phyloP scores from a whole-genome alignment of 2,888 invertebrate species.

The Augiades crinisus region DNA sequence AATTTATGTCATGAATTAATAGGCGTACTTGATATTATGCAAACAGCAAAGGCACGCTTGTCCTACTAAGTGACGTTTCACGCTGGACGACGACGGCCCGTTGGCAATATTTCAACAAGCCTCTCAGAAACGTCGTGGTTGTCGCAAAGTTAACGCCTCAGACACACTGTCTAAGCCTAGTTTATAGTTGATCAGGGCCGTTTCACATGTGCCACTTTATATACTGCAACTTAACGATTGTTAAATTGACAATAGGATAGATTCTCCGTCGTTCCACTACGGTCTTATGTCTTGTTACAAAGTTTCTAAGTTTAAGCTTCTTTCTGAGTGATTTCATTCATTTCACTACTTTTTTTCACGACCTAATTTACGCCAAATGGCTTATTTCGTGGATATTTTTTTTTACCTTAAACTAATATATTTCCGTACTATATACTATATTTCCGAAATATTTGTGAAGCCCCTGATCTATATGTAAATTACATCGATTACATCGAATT shows the following conservation, averaged over 20 bases:
- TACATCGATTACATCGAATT: too few species aligned
- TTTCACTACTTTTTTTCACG: too few species aligned
- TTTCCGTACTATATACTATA: too few species aligned
- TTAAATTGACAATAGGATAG: not conserved
- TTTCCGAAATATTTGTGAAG: too few species aligned
- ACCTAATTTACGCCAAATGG: too few species aligned
- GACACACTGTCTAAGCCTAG: conserved; percentile 15
- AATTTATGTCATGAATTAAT: too few species aligned
- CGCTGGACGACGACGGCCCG: conserved; percentile 8
- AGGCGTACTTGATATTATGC: not conserved
- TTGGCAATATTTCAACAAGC: conserved; percentile 21
- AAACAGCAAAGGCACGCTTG: conserved; percentile 10
- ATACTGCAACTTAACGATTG: not conserved
- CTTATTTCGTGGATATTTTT: too few species aligned
- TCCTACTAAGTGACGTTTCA: conserved; percentile 15
- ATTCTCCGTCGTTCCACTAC: not conserved
- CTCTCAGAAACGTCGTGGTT: conserved; percentile 12
- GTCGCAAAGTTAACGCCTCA: conserved; percentile 14
- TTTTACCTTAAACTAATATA: too few species aligned
- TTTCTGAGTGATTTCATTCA: too few species aligned
- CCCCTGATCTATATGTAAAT: too few species aligned
- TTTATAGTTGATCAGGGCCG: not conserved
- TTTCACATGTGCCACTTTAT: not conserved
- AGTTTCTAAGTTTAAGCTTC: too few species aligned
- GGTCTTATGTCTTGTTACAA: too few species aligned